Evolutionary conservation across 2,888 invertebrate species (phyloP).

Genomic region (Brenthis ino): DNA sequence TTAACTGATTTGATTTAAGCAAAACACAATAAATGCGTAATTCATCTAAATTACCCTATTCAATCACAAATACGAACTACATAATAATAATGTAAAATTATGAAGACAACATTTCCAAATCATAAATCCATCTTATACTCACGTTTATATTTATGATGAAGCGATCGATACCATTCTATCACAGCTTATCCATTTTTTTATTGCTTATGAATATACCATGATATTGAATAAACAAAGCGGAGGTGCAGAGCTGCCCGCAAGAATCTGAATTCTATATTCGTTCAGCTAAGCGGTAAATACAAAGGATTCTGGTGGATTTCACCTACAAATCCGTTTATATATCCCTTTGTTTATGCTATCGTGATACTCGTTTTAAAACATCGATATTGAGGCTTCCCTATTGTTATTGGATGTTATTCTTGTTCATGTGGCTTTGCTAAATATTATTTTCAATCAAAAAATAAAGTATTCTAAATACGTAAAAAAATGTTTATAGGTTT

Average conservation of each 20-base stretch:
- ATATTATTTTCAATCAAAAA: background rate
- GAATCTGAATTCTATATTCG: constrained; percentile 34
- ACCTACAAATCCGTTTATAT: constrained; percentile 35
- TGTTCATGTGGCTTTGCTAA: background rate
- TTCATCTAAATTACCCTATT: too few relatives aligned
- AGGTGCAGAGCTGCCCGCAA: constrained; percentile 18
- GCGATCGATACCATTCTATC: background rate
- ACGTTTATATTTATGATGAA: too few relatives aligned
- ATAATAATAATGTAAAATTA: too few relatives aligned
- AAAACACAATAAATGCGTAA: too few relatives aligned
- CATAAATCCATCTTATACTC: too few relatives aligned
- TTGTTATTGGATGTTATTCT: background rate
- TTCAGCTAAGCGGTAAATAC: constrained; percentile 35
- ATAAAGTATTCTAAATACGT: too few relatives aligned
- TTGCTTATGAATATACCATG: constrained; percentile 1
- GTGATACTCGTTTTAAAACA: constrained; percentile 8
- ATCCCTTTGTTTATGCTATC: constrained; percentile 28
- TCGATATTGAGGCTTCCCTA: background rate
- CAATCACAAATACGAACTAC: too few relatives aligned
- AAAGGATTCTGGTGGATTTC: constrained; percentile 34
- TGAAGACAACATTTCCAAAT: too few relatives aligned
- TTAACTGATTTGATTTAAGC: too few relatives aligned
- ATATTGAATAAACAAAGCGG: constrained; percentile 21
- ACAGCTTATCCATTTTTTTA: background rate
- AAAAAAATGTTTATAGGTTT: too few relatives aligned